These are phyloP conservation scores for Dendrophyllia cribrosa DNA, from an alignment of 64 coral and sea anemone genomes.

Conservation along the genomic window DNA sequence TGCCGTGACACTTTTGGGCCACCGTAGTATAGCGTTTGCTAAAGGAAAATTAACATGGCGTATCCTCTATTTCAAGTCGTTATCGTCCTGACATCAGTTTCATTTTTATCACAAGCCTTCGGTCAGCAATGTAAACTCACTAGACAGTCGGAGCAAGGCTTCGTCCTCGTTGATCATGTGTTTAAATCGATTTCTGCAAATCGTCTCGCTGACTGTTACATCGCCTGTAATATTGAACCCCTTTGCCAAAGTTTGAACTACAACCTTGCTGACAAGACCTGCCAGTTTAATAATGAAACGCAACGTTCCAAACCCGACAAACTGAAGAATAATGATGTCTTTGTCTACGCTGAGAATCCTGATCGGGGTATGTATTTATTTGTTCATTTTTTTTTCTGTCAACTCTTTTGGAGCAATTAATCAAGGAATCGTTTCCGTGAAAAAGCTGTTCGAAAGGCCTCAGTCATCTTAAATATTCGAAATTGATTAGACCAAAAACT, in stretches of 20 bases:
- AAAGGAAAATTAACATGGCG: no score
- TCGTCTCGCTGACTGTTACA: background rate
- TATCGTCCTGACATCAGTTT: background rate
- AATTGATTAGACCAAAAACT: no score
- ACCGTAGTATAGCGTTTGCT: no score
- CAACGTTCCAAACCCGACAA: background rate
- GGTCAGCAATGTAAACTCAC: background rate
- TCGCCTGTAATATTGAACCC: background rate
- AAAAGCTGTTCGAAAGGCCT: no score
- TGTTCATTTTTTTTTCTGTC: background rate
- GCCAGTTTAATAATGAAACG: conserved; percentile 15
- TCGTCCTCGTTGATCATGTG: background rate
- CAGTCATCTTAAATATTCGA: no score
- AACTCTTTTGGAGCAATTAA: no score
- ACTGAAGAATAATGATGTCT: background rate
- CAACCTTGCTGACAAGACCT: background rate
- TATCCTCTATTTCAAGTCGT: background rate
- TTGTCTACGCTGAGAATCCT: background rate
- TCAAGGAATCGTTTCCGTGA: no score
- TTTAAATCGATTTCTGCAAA: background rate
- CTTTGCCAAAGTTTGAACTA: conserved; percentile 5
- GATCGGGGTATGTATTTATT: background rate
- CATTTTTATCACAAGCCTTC: background rate
- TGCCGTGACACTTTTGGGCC: no score
- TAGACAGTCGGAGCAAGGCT: background rate